These are phyloP conservation scores for Callionymus lyra DNA, from an alignment of 2,113 vertebrate species.

Conservation along the genomic window DNA sequence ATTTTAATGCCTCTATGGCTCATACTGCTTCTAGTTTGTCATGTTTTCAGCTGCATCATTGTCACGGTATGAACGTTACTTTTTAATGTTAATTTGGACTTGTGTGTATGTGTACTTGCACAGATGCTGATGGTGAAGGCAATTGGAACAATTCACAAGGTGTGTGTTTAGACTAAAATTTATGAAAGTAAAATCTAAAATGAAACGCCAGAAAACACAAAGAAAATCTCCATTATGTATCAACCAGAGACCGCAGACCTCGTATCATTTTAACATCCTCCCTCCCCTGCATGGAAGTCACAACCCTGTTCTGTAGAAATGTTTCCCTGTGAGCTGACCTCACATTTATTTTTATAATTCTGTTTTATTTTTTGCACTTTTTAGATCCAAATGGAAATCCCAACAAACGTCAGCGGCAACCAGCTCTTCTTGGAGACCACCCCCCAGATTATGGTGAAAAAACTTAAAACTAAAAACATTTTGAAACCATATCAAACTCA, in stretches of 20 bases:
- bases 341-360: conserved; percentile 8
- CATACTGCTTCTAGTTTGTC: too few relatives aligned
- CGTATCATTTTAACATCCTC: conserved; percentile 15
- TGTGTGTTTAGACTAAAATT: conserved; percentile 38
- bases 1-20: too few relatives aligned
- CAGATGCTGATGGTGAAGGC: conserved; percentile 73
- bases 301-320: conserved; percentile 23
- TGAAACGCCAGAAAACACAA: conserved; percentile 1
- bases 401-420: conserved; percentile 86
- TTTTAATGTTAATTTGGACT: conserved; percentile 32
- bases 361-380: conserved; percentile 17
- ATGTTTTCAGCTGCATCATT: too few relatives aligned
- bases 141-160: conserved; percentile 67
- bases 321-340: background rate
- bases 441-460: conserved; percentile 78
- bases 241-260: conserved; percentile 11
- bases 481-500: background rate
- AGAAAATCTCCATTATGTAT: conserved; percentile 61
- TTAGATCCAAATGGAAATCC: conserved; percentile 77
- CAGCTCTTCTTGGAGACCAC: conserved; percentile 82
- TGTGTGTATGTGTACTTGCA: conserved; percentile 64
- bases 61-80: conserved; percentile 12
- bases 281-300: conserved; percentile 54
- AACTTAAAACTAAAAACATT: background rate
- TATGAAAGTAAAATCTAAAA: too few relatives aligned